Evolutionary conservation across 2,888 invertebrate species (phyloP), one percentile per base, ranked within the genome.

Genomic region (Leptinotarsa haldemani): DNA sequence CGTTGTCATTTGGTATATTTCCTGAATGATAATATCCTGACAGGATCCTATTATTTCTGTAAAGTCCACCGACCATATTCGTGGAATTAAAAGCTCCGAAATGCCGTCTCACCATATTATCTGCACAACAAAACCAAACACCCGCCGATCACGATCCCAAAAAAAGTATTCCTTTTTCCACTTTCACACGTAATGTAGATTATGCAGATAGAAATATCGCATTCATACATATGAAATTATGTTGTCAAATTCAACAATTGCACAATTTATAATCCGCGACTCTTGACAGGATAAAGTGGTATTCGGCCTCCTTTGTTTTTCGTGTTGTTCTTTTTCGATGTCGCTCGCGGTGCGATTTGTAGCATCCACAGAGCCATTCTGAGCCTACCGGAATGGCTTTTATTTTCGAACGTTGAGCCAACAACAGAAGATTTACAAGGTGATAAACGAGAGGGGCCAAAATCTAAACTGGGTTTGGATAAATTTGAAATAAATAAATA

Each of bases 161-260:
- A 56, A 56, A 56, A 56, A 13, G 3, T 4, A 56, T 56, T 18
- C 15, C 22, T 56, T 22, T 56, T 22, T 22, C 22, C 20, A 56
- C 56, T 56, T 56, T 22, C 56, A 22, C 56, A 56, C 56, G 56
- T 13, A 22, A 61, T 61, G 61, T 25, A 61, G 25, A 61, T 61
- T 61, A 61, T 61, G 40, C 61, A 61, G 61, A 61, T 61, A 61
- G 61, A 61, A 61, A 40, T 30, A 61, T 61, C 61, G 61, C 18
- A 61, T 61, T 61, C 61, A 61, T 61, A 61, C 61, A 70, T 70
- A 70, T 70, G 65, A 70, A 74, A 74, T 74, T 74, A 74, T 74
- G 74, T 70, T 74, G 74, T 74, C 74, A 74, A 74, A 70, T 63
- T 63, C 52, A 69, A 74, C 74, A 70, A 67, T 63, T 47, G n/a